These are phyloP conservation scores for Sarcophaga subvicina DNA, from an alignment of 2,888 invertebrate species.

Conservation along the genomic window DNA sequence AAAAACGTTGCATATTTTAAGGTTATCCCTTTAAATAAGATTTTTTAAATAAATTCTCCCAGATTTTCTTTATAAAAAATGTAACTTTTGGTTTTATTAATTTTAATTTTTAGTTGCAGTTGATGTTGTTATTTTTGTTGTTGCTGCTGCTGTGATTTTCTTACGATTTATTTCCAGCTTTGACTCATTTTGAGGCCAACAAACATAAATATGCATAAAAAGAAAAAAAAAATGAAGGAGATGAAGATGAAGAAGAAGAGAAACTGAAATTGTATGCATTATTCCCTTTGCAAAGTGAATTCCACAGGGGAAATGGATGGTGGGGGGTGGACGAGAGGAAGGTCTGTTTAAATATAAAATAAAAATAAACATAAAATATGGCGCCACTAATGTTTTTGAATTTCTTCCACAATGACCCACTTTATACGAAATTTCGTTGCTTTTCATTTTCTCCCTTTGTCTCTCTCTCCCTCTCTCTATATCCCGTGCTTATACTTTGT, in stretches of 20 bases:
- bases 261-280: slow-evolving; percentile 55
- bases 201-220: slow-evolving; percentile 66
- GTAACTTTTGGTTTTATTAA: slow-evolving; percentile 31
- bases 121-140: neutral
- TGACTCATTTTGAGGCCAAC: slow-evolving; percentile 67
- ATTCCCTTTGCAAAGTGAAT: neutral
- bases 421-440: slow-evolving; percentile 8
- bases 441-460: neutral
- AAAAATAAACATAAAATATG: slow-evolving; percentile 59
- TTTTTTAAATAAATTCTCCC: slow-evolving; percentile 4
- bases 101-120: slow-evolving; percentile 22
- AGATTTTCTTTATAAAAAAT: slow-evolving; percentile 11
- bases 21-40: too few species aligned
- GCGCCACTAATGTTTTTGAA: slow-evolving; percentile 68
- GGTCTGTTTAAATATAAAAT: slow-evolving; percentile 43
- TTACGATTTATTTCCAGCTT: slow-evolving; percentile 66
- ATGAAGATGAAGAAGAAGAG: too few species aligned
- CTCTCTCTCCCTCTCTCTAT: too few species aligned
- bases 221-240: neutral
- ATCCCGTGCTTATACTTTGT: neutral
- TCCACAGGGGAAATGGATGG: neutral
- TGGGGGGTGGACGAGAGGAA: neutral
- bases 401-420: slow-evolving; percentile 65
- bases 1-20: too few species aligned
- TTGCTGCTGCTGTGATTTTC: slow-evolving; percentile 34